Percentiles rank a stretch among this genome's conserved stretches.
phyloP scores from a whole-genome alignment of 2,113 vertebrate species.

The Mungos mungo region DNA sequence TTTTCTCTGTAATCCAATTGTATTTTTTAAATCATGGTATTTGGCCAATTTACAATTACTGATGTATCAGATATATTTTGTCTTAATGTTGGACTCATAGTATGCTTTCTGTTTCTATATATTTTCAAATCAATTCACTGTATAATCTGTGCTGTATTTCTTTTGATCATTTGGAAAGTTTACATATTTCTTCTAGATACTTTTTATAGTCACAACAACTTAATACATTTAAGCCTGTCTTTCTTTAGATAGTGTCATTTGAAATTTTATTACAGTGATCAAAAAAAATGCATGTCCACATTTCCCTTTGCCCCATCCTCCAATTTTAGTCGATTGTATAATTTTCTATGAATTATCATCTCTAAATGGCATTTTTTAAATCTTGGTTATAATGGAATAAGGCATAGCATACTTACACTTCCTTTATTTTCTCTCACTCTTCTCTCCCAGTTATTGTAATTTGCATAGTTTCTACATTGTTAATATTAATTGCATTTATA shows the following conservation, averaged over 20 bases:
- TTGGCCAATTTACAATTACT: background rate
- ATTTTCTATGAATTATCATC: background rate
- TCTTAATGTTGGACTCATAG: background rate
- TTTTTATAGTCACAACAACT: background rate
- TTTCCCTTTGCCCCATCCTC: background rate
- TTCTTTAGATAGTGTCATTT: background rate
- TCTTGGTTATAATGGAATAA: background rate
- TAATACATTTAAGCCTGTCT: background rate
- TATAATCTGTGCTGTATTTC: background rate
- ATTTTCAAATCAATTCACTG: background rate
- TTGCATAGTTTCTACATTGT: background rate
- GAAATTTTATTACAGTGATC: background rate
- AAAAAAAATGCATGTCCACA: background rate
- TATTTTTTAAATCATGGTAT: background rate
- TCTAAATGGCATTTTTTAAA: background rate
- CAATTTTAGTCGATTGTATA: background rate
- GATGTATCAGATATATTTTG: background rate
- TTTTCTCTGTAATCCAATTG: background rate
- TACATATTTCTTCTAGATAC: background rate
- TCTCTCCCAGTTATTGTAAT: background rate
- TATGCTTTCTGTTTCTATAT: background rate
- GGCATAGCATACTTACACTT: background rate
- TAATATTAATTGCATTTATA: background rate
- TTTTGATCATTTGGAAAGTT: background rate
- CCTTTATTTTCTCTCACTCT: background rate